A percentile compares a stretch with the other conserved stretches of the same genome.
Evolutionary conservation across 2,113 vertebrate genomes (phyloP).

Genomic region (Cottus gobio): DNA sequence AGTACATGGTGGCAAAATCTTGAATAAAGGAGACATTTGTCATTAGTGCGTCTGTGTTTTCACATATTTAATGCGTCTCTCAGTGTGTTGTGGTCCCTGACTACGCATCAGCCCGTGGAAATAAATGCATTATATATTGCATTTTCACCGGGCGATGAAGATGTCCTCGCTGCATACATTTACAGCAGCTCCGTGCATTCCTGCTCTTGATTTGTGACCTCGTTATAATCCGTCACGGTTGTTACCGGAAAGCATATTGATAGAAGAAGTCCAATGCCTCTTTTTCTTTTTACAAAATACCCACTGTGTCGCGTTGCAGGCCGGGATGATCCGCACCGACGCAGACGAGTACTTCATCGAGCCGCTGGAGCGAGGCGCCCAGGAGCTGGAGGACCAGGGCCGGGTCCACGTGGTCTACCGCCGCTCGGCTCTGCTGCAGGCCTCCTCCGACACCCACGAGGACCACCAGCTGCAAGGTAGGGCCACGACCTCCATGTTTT

Average conservation of each 20-base stretch:
- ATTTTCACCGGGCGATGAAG: background rate
- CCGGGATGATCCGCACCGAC: conserved; percentile 95
- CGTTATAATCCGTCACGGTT: background rate
- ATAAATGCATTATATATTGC: background rate
- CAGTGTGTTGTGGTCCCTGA: background rate
- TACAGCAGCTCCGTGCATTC: background rate
- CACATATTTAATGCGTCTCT: background rate
- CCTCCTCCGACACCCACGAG: conserved; percentile 62
- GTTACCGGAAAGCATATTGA: background rate
- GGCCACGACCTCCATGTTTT: fast-evolving
- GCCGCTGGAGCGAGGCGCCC: conserved; percentile 92
- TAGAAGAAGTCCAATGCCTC: background rate
- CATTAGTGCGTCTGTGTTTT: background rate
- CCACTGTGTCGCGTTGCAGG: conserved; percentile 78
- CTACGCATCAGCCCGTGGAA: fast-evolving
- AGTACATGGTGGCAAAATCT: background rate
- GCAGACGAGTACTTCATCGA: conserved; percentile 98
- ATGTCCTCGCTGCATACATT: background rate
- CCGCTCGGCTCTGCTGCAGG: conserved; percentile 85
- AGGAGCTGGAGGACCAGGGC: conserved; percentile 92
- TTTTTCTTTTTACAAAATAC: background rate
- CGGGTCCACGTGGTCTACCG: conserved; percentile 94
- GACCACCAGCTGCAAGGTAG: conserved; percentile 84
- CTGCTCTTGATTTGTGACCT: background rate
- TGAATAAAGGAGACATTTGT: conserved; percentile 1